phyloP scores from a whole-genome alignment of 2,888 invertebrate genomes.

The Xanthia icteritia region DNA sequence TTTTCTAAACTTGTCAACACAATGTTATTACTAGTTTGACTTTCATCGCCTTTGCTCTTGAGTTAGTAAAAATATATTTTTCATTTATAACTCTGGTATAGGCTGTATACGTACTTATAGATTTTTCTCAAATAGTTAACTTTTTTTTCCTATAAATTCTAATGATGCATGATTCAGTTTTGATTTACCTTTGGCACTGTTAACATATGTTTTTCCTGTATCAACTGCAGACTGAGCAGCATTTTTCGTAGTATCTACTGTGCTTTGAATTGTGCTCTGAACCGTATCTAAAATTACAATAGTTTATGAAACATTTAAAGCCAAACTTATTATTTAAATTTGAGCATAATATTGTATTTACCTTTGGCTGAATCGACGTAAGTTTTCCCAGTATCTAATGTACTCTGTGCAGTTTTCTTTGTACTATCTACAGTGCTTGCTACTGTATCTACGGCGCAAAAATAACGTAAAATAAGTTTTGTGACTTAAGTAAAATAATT shows the following conservation, averaged over 20 bases:
- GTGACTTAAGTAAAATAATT: conserved; percentile 31
- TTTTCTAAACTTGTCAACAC: conserved; percentile 49
- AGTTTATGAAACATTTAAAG: conserved; percentile 19
- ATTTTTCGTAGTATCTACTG: conserved; percentile 76
- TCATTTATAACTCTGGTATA: not conserved
- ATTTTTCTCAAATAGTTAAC: not conserved
- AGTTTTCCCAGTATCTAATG: conserved; percentile 79
- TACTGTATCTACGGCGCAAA: conserved; percentile 79
- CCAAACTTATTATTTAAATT: not conserved
- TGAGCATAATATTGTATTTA: conserved; percentile 66
- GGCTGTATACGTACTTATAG: not conserved
- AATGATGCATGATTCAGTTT: not conserved
- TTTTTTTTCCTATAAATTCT: not conserved
- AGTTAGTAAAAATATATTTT: not conserved
- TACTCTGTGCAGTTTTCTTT: conserved; percentile 84
- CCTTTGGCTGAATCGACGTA: conserved; percentile 83
- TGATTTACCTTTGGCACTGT: conserved; percentile 70
- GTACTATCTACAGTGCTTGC: conserved; percentile 83
- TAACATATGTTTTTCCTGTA: conserved; percentile 74
- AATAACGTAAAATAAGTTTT: conserved; percentile 49
- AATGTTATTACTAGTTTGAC: conserved; percentile 31
- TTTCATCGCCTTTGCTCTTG: conserved; percentile 24
- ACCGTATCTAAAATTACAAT: conserved; percentile 73
- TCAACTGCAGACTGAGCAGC: conserved; percentile 75
- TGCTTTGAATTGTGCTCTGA: conserved; percentile 70